Conservation (phyloP, 2,797 vertebrate genomes). For the Alectoris magna region DNA sequence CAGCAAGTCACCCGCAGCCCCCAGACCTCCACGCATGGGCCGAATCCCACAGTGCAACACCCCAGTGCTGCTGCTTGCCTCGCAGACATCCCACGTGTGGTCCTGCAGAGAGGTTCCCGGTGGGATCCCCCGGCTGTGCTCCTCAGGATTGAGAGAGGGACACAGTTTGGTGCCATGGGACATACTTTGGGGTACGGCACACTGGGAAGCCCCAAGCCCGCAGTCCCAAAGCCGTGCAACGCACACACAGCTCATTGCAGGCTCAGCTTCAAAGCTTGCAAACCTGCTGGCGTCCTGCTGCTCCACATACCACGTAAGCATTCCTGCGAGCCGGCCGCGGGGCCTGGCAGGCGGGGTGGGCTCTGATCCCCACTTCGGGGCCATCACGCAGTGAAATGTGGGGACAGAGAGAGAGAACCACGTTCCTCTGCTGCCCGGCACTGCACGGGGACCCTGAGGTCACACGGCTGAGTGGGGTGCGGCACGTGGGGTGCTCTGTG, state of each 20-base stretch:
- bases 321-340: neutral
- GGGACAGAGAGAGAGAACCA: neutral
- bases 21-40: fast-evolving
- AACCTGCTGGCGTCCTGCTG: conserved; percentile 49
- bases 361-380: neutral
- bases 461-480: no score
- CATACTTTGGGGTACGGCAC: neutral
- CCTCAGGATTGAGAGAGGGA: neutral
- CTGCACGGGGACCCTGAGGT: no score
- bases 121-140: conserved; percentile 5
- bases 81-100: neutral
- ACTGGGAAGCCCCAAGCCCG: neutral
- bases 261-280: conserved; percentile 11
- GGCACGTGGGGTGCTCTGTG: no score
- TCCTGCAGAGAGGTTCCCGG: neutral
- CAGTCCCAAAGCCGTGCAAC: neutral
- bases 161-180: neutral
- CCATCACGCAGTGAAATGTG: neutral
- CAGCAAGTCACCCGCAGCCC: neutral
- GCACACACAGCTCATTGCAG: neutral
- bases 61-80: neutral
- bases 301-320: conserved; percentile 53
- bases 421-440: neutral
- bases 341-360: neutral
- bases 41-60: neutral